A percentile compares a stretch with the other conserved stretches of the same genome.
These are phyloP conservation scores for Acipenser transmontanus DNA, from an alignment of 2,797 vertebrate species.

Conservation along the genomic window DNA sequence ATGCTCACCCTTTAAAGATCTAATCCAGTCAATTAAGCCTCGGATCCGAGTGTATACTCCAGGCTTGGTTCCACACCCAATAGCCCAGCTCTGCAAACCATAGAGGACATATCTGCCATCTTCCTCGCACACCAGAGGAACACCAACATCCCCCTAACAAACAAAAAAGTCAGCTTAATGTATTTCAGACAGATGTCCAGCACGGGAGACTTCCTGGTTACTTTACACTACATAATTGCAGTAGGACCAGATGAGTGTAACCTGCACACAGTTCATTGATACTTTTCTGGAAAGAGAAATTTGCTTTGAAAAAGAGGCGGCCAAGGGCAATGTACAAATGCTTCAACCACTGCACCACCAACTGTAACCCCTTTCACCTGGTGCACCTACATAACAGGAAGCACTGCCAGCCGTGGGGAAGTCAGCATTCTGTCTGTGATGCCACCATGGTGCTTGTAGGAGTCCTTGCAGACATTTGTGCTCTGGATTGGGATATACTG, in stretches of 20 bases:
- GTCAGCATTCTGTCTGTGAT: slow-evolving; percentile 20
- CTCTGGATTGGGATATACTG: slow-evolving; percentile 14
- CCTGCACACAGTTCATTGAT: not conserved
- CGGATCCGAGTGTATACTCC: slow-evolving; percentile 17
- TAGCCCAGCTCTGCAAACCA: slow-evolving; percentile 13
- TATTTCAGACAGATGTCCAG: not conserved
- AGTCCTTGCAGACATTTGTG: slow-evolving; percentile 19
- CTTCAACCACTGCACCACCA: too few relatives aligned
- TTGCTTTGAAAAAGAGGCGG: not conserved
- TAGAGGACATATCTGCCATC: slow-evolving; percentile 18
- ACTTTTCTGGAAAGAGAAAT: not conserved
- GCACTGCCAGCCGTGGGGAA: slow-evolving; percentile 15
- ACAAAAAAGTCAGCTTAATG: not conserved
- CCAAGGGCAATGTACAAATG: not conserved
- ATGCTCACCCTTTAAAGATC: slow-evolving; percentile 20
- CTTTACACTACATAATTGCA: too few relatives aligned
- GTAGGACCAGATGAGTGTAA: not conserved
- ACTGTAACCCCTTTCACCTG: too few relatives aligned
- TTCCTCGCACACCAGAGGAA: slow-evolving; percentile 23
- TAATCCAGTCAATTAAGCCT: slow-evolving; percentile 25
- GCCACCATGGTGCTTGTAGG: slow-evolving; percentile 4
- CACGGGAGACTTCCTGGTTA: not conserved
- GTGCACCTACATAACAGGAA: too few relatives aligned
- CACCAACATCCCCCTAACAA: slow-evolving; percentile 26
- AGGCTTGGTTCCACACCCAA: slow-evolving; percentile 22